A percentile compares a stretch with the other conserved stretches of the same genome.
Evolutionary conservation across 2,888 invertebrate species (phyloP).

Genomic region (Diaperis boleti): DNA sequence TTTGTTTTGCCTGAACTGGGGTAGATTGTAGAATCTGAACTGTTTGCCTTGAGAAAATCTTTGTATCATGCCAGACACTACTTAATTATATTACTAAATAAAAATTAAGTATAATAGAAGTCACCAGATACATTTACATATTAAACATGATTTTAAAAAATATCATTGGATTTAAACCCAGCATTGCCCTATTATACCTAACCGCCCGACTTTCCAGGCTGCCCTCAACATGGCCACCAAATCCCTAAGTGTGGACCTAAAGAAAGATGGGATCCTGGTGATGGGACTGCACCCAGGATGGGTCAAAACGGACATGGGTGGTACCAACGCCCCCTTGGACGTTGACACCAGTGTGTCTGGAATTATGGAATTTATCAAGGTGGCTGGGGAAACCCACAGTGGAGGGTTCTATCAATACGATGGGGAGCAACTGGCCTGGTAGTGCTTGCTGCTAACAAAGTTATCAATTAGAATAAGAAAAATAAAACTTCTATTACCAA

Average conservation of each 20-base stretch:
- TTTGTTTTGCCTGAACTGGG: neutral
- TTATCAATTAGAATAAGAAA: too few relatives aligned
- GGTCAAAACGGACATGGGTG: conserved; percentile 93
- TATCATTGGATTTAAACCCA: too few relatives aligned
- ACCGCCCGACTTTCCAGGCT: conserved; percentile 70
- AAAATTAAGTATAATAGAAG: too few relatives aligned
- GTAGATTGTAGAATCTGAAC: too few relatives aligned
- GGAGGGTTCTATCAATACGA: conserved; percentile 85
- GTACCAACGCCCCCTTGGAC: conserved; percentile 80
- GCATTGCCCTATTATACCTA: too few relatives aligned
- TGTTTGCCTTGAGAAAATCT: too few relatives aligned
- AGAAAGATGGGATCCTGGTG: conserved; percentile 79
- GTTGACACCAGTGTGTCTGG: conserved; percentile 75
- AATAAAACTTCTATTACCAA: too few relatives aligned
- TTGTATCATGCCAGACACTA: too few relatives aligned
- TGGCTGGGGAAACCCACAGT: conserved; percentile 74
- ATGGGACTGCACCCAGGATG: conserved; percentile 89
- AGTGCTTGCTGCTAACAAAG: conserved; percentile 49
- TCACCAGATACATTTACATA: too few relatives aligned
- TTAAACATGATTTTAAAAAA: too few relatives aligned
- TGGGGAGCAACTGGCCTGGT: conserved; percentile 82
- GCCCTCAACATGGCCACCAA: conserved; percentile 90
- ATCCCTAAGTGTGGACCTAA: conserved; percentile 85
- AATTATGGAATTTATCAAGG: conserved; percentile 76
- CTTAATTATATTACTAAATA: too few relatives aligned